Evolutionary conservation across 2,888 invertebrate genomes (phyloP).

Genomic region (Anagyrus pseudococci): DNA sequence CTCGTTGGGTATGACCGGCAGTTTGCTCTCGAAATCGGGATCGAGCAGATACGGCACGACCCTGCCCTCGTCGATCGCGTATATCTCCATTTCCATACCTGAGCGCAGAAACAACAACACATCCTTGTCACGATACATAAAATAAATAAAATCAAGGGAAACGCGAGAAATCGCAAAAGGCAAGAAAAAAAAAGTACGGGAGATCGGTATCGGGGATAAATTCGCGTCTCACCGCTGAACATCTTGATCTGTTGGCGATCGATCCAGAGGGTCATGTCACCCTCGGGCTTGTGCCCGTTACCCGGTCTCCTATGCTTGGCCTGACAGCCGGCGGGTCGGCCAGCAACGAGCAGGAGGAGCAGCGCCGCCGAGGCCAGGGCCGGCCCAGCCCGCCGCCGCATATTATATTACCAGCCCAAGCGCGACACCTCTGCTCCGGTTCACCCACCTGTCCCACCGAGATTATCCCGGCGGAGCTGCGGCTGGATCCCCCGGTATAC

Average conservation of each 20-base stretch:
- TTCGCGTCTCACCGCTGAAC: conserved; percentile 82
- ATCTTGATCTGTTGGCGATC: conserved; percentile 90
- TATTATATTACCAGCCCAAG: conserved; percentile 24
- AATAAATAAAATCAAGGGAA: no score
- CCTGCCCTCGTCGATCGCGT: conserved; percentile 86
- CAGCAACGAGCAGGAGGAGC: conserved; percentile 11
- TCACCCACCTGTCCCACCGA: not conserved
- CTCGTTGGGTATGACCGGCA: conserved; percentile 91
- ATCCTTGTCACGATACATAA: not conserved
- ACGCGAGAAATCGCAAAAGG: no score
- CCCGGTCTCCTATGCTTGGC: conserved; percentile 26
- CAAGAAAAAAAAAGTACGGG: no score
- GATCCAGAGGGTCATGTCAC: conserved; percentile 86
- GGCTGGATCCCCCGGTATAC: not conserved
- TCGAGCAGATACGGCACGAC: conserved; percentile 87
- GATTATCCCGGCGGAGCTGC: not conserved
- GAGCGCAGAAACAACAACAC: not conserved
- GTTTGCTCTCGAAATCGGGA: conserved; percentile 86
- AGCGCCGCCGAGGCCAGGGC: conserved; percentile 51
- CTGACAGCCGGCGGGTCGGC: not conserved
- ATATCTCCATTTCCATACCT: conserved; percentile 88
- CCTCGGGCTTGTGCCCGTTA: conserved; percentile 53
- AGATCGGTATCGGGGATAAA: no score
- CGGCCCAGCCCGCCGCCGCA: conserved; percentile 51
- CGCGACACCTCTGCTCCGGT: not conserved